Base-by-base conservation (phyloP, 2,113 vertebrate species). In the Pterocles orientalis region DNA sequence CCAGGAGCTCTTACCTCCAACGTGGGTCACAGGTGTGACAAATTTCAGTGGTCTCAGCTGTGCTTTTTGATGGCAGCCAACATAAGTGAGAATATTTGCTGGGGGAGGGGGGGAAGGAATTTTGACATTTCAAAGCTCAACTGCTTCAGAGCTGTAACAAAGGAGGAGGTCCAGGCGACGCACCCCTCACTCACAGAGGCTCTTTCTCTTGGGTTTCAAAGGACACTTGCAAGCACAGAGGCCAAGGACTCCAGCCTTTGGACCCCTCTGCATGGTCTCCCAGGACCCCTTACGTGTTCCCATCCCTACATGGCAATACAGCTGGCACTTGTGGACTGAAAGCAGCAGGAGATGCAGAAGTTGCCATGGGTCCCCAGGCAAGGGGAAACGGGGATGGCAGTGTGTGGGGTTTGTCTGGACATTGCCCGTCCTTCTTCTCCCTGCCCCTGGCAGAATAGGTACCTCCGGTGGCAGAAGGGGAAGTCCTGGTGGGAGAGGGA, bases 1-100 rank as follows among this genome's bases (percentile, higher is more conserved):
- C 26, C 34, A 91, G 83, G 72, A 98, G 95, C 89, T 83, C 60
- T 86, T 92, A 36, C 96, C 96, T 96, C 95, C 97, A 93, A 61
- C 23, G 25, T 79, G 88, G 97, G 91, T 97, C 97, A 98, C 91
- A 70, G 68, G 65, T 88, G 93, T 91, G 95, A 97, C 82, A 88
- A 89, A 96, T 96, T 85, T 78, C 61, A 34, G 77, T 29, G 36
- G 93, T 75, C 93, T 77, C 94, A 82, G 76, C 75, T 25, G 24
- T 69, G n/a, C 64, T 93, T 87, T 92, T 87, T 68, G 61, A 60
- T 28, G 48, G 68, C 51, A 86, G 61, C 29, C 89, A 80, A 10
- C 4, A 9, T 10, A 34, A 45, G 57, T 12, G 56, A 70, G 50
- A 45, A 34, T 45, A 41, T 79, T 43, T 60, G 41, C 41, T 4